Evolutionary conservation across 1,140 invertebrate genomes (phyloP), one percentile per base, ranked within the genome.

Genomic region (Apis laboriosa): DNA sequence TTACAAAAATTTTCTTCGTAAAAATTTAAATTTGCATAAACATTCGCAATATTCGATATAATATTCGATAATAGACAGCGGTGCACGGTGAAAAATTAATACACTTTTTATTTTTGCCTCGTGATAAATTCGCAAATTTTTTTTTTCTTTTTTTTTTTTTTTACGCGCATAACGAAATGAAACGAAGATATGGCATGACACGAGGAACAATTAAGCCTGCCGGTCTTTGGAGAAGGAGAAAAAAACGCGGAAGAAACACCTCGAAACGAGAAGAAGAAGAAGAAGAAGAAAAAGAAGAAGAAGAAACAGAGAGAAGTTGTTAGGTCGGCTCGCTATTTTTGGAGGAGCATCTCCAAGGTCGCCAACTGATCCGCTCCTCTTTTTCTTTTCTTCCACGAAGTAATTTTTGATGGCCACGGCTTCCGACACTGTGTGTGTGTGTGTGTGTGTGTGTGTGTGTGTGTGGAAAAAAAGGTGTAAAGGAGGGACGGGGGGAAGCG

Each of bases 281-380:
- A 86, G 51, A 60, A 21, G 24, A 72, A 80, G 15, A 34, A 34
- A 4, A 34, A 34, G 2, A 34, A 34, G 34, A 34, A 43, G 61
- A 63, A 84, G 63, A 68, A 53, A 63, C n/a, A 83, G 55, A 60
- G 56, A 21, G 34, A 68, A 77, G 17, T 55, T 13, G 55, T 83
- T 49, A 67, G 58, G 53, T 28, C 68, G 43, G 75, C 76, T 53
- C 68, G 85, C 81, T 88, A 88, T 91, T 90, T 90, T 88, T 86
- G 84, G 84, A 83, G 85, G 79, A 89, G 85, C 88, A 83, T 88
- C 86, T 84, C 83, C 87, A 91, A 91, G 90, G 90, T 77, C 88
- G 68, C 68, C 81, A 73, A 77, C 84, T 85, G 83, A 70, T 80
- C 72, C 43, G 67, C 55, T 77, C 71, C 56, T 84, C 67, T 78